Percentiles rank a stretch among this genome's conserved stretches.
Conservation (phyloP, 2,888 invertebrate genomes). For the Strigamia maritima region DNA sequence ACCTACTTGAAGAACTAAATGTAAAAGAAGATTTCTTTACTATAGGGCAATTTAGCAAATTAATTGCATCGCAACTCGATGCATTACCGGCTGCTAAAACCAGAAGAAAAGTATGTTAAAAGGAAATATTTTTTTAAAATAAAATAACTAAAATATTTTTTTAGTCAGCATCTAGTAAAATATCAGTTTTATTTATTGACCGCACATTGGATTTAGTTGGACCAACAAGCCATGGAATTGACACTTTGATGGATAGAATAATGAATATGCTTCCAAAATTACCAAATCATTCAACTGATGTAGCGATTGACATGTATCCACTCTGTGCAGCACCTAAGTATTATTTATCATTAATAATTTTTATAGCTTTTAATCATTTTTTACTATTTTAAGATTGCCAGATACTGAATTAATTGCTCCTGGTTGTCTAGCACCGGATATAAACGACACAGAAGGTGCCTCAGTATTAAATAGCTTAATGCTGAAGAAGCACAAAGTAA, state of each 20-base stretch:
- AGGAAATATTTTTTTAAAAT: not conserved
- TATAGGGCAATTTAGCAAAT: constrained; percentile 63
- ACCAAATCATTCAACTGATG: constrained; percentile 63
- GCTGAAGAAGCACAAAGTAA: constrained; percentile 47
- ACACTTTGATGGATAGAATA: constrained; percentile 63
- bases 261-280: constrained; percentile 61
- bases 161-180: constrained; percentile 49
- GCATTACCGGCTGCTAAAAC: constrained; percentile 58
- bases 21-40: constrained; percentile 65
- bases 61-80: constrained; percentile 62
- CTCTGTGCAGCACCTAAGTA: constrained; percentile 59
- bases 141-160: constrained; percentile 18
- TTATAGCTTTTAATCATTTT: constrained; percentile 12
- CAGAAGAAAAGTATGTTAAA: constrained; percentile 58
- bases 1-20: constrained; percentile 60
- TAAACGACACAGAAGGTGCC: constrained; percentile 42
- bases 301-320: constrained; percentile 64
- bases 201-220: constrained; percentile 65
- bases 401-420: constrained; percentile 42
- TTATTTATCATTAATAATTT: not conserved
- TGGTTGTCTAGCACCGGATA: constrained; percentile 48
- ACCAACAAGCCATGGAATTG: constrained; percentile 61
- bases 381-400: not conserved
- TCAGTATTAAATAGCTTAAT: constrained; percentile 47
- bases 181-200: constrained; percentile 58